Conservation (phyloP, 2,797 vertebrate species). For the Coregonus sp. region DNA sequence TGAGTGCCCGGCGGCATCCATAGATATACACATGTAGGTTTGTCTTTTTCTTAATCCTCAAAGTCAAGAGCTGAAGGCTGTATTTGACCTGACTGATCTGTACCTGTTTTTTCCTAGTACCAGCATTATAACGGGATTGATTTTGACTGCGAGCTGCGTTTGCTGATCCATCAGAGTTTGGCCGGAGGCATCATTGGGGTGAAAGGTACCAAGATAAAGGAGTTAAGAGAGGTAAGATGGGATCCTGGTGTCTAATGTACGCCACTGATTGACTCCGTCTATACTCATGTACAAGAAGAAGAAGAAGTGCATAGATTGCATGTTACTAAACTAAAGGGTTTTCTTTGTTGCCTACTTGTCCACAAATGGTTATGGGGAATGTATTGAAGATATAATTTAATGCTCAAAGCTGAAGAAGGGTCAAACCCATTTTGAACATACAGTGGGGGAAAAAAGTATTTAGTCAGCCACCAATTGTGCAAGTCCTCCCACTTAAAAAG, state of each 20-base stretch:
- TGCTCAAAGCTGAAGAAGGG: neutral
- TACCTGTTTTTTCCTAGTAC: conserved; percentile 78
- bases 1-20: conserved; percentile 59
- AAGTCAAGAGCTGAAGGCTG: neutral
- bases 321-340: neutral
- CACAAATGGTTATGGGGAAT: neutral
- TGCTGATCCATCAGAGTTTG: conserved; percentile 96
- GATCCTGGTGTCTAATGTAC: neutral
- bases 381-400: neutral
- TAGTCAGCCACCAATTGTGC: no score
- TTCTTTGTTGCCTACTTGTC: neutral
- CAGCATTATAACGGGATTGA: conserved; percentile 98
- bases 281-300: neutral
- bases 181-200: conserved; percentile 98
- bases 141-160: conserved; percentile 94
- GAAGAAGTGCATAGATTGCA: neutral
- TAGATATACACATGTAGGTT: neutral
- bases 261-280: neutral
- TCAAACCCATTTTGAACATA: neutral
- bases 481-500: no score
- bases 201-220: conserved; percentile 98
- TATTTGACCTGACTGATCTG: conserved; percentile 16
- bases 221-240: conserved; percentile 91
- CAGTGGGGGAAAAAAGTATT: no score
- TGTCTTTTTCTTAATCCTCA: neutral